phyloP scores from a whole-genome alignment of 2,888 invertebrate species.

The Phaonia tiefii region DNA sequence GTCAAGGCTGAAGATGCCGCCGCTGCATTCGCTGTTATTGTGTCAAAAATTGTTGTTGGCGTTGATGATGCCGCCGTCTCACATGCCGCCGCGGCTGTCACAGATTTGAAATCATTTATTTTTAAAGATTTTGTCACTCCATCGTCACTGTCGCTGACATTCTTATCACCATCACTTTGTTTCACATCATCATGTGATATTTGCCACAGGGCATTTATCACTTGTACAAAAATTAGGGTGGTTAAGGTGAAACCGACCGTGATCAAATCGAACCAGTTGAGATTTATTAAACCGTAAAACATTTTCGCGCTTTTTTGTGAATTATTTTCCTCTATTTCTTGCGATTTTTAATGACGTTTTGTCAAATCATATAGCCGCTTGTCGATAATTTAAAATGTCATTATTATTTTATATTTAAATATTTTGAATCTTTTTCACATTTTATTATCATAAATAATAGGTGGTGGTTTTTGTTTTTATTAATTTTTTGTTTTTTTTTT shows the following conservation, averaged over 20 bases:
- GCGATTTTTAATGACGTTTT: background rate
- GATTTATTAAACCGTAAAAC: slow-evolving; percentile 69
- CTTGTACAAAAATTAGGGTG: slow-evolving; percentile 71
- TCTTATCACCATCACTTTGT: background rate
- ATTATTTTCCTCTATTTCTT: slow-evolving; percentile 28
- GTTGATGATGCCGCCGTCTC: slow-evolving; percentile 42
- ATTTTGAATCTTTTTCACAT: slow-evolving; percentile 1
- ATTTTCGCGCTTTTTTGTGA: slow-evolving; percentile 58
- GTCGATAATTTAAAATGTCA: slow-evolving; percentile 14
- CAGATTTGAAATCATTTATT: slow-evolving; percentile 61
- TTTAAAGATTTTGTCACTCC: slow-evolving; percentile 61
- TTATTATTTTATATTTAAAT: slow-evolving; percentile 5
- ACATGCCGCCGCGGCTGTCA: slow-evolving; percentile 48
- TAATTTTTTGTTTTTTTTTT: slow-evolving; percentile 22
- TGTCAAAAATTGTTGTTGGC: slow-evolving; percentile 18
- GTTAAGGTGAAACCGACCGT: slow-evolving; percentile 71
- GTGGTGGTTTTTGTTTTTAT: slow-evolving; percentile 17
- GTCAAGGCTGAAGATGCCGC: slow-evolving; percentile 35
- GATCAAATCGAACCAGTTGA: slow-evolving; percentile 76
- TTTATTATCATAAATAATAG: background rate
- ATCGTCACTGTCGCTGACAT: background rate
- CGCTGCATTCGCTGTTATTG: slow-evolving; percentile 25
- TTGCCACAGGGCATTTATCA: slow-evolving; percentile 71
- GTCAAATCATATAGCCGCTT: slow-evolving; percentile 37
- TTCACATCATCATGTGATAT: slow-evolving; percentile 36